Evolutionary conservation across 1,140 invertebrate genomes (phyloP).

Genomic region (Lethrus apterus): DNA sequence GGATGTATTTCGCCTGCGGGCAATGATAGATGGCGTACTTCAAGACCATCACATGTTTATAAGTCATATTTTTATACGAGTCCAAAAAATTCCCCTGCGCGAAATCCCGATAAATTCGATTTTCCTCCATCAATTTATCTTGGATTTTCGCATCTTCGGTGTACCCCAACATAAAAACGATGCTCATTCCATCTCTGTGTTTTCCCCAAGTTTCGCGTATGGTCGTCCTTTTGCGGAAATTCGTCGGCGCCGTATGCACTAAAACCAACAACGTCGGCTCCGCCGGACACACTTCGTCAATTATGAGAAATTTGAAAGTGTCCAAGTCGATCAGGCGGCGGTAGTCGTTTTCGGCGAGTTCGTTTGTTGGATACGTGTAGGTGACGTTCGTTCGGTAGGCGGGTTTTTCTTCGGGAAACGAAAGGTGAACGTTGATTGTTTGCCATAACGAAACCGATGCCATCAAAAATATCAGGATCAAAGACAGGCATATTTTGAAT

Average conservation of each 20-base stretch:
- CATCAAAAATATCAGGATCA: too few species aligned
- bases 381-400: too few species aligned
- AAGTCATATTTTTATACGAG: slow-evolving; percentile 77
- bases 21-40: slow-evolving; percentile 71
- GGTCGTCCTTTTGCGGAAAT: slow-evolving; percentile 51
- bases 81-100: slow-evolving; percentile 73
- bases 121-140: slow-evolving; percentile 51
- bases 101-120: slow-evolving; percentile 56
- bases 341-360: slow-evolving; percentile 30
- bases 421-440: too few species aligned
- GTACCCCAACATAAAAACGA: slow-evolving; percentile 65
- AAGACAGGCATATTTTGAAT: too few species aligned
- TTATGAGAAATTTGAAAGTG: slow-evolving; percentile 32
- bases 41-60: slow-evolving; percentile 79
- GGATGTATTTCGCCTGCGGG: slow-evolving; percentile 59
- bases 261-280: slow-evolving; percentile 52
- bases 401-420: too few species aligned
- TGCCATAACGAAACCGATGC: too few species aligned
- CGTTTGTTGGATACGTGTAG: slow-evolving; percentile 23
- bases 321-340: slow-evolving; percentile 28
- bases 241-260: slow-evolving; percentile 59
- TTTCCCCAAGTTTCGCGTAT: slow-evolving; percentile 65
- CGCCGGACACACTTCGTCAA: slow-evolving; percentile 30
- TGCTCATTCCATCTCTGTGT: slow-evolving; percentile 37
- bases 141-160: slow-evolving; percentile 43